Evolutionary conservation across 2,888 invertebrate genomes (phyloP).

Genomic region (Cordilura impudica): DNA sequence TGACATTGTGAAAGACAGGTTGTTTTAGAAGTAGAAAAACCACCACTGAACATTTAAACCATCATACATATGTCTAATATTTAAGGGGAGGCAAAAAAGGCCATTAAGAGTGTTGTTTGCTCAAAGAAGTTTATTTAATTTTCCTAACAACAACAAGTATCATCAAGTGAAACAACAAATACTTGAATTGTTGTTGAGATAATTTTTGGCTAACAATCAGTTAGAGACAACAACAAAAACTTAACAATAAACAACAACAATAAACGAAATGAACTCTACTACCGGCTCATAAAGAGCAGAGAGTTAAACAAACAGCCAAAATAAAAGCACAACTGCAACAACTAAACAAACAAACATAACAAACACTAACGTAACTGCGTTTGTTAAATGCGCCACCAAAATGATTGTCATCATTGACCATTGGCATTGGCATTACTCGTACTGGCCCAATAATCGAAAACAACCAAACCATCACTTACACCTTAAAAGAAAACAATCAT

Average conservation of each 20-base stretch:
- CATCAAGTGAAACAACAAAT: not conserved
- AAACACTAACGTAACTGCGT: constrained; percentile 26
- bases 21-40: not conserved
- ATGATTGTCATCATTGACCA: constrained; percentile 38
- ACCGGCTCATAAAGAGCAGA: constrained; percentile 21
- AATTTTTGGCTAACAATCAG: not conserved
- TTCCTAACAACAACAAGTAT: not conserved
- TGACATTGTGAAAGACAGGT: not conserved
- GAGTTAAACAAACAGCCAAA: not conserved
- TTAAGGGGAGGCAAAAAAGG: not conserved
- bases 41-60: not conserved
- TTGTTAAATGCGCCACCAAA: constrained; percentile 41
- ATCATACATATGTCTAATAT: constrained; percentile 30
- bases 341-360: constrained; percentile 10
- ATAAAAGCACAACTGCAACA: constrained; percentile 5
- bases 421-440: constrained; percentile 56
- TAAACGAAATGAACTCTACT: constrained; percentile 31
- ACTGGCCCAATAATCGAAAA: constrained; percentile 9
- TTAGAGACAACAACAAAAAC: constrained; percentile 3
- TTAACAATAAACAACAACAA: not conserved
- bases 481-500: constrained; percentile 44
- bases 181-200: not conserved
- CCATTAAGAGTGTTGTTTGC: not conserved
- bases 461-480: constrained; percentile 24
- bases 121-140: not conserved